These are phyloP conservation scores for Drosophila sordidula DNA, from an alignment of 2,888 invertebrate genomes.

Conservation along the genomic window DNA sequence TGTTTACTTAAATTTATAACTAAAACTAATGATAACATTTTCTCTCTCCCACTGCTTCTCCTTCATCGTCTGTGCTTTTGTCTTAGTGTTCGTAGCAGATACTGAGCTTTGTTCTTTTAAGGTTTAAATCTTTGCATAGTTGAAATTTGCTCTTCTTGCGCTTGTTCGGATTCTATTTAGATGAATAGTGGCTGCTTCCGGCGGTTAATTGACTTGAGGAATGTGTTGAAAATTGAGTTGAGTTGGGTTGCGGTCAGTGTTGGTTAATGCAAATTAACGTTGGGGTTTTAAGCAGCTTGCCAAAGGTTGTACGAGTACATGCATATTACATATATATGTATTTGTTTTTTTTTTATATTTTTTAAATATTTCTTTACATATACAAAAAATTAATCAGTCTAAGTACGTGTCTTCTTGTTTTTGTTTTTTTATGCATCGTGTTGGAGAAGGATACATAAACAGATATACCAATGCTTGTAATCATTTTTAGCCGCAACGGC, in stretches of 20 bases:
- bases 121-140: constrained; percentile 21
- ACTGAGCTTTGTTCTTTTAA: constrained; percentile 45
- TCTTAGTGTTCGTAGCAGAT: constrained; percentile 49
- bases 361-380: constrained; percentile 58
- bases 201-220: constrained; percentile 54
- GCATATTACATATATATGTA: constrained; percentile 20
- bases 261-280: constrained; percentile 38
- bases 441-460: constrained; percentile 26
- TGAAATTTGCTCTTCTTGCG: constrained; percentile 13
- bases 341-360: constrained; percentile 43
- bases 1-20: constrained; percentile 70
- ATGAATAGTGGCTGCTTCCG: constrained; percentile 14
- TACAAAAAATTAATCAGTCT: constrained; percentile 81
- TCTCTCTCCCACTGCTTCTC: constrained; percentile 4
- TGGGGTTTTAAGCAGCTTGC: constrained; percentile 45
- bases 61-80: constrained; percentile 16
- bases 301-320: constrained; percentile 26
- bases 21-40: constrained; percentile 80
- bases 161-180: constrained; percentile 28
- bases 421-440: constrained; percentile 26
- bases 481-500: constrained; percentile 33
- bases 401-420: constrained; percentile 64
- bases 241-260: constrained; percentile 16
- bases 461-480: constrained; percentile 25
- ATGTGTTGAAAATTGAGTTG: constrained; percentile 26